Conservation (phyloP, 2,888 invertebrate species). For the Machimus rusticus region DNA sequence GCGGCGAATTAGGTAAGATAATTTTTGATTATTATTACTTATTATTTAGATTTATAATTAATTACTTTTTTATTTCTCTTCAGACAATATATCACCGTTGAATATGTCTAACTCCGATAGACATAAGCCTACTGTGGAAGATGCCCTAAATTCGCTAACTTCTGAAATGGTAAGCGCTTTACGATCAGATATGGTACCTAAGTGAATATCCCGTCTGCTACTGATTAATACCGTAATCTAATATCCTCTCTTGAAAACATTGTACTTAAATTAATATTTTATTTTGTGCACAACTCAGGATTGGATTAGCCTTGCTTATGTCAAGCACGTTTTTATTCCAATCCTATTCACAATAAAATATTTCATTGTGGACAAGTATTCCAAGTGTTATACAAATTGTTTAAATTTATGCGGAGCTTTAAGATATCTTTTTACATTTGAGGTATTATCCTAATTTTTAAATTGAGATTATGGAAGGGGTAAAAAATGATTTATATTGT, state of each 20-base stretch:
- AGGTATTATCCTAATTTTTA: not conserved
- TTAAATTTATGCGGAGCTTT: not conserved
- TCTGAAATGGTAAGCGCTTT: slow-evolving; percentile 79
- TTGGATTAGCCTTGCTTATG: slow-evolving; percentile 20
- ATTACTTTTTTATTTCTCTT: not conserved
- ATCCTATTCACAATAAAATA: not conserved
- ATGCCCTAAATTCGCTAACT: slow-evolving; percentile 81
- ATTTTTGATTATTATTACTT: not conserved
- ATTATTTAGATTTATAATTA: slow-evolving; percentile 41
- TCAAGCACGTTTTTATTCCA: slow-evolving; percentile 1
- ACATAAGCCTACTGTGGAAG: slow-evolving; percentile 71
- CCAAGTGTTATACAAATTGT: not conserved
- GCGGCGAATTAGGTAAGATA: slow-evolving; percentile 75
- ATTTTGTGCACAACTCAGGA: not conserved
- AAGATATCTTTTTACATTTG: not conserved
- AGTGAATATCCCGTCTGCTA: slow-evolving; percentile 1
- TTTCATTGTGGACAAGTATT: not conserved
- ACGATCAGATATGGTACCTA: slow-evolving; percentile 8
- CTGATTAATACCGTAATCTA: not conserved
- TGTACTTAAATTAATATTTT: slow-evolving; percentile 24
- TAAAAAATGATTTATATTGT: not conserved
- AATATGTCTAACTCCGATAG: slow-evolving; percentile 63
- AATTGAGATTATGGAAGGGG: not conserved
- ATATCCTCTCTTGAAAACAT: not conserved
- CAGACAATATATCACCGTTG: slow-evolving; percentile 69